Evolutionary conservation across 2,888 invertebrate species (phyloP).

Genomic region (Gastrophysa polygoni): DNA sequence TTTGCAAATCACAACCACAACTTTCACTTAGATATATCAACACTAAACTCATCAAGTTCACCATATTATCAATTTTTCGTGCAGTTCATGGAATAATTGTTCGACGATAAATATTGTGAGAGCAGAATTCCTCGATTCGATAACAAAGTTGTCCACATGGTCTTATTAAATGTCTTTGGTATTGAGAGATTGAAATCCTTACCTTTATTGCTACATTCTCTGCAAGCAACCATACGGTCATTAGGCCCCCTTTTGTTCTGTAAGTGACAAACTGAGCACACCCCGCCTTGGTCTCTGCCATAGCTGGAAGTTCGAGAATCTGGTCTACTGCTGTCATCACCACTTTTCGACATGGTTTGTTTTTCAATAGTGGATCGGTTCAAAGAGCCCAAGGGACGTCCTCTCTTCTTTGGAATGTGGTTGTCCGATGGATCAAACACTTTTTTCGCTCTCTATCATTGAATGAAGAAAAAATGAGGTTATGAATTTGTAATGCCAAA

Average conservation of each 20-base stretch:
- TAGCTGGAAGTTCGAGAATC: conserved; percentile 54
- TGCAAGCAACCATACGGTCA: conserved; percentile 70
- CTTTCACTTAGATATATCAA: too few relatives aligned
- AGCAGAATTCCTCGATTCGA: too few relatives aligned
- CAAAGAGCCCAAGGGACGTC: conserved; percentile 68
- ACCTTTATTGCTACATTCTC: conserved; percentile 76
- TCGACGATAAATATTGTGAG: too few relatives aligned
- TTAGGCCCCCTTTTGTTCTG: conserved; percentile 65
- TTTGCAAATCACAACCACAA: too few relatives aligned
- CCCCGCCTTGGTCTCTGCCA: conserved; percentile 61
- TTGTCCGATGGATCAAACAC: conserved; percentile 88
- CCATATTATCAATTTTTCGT: too few relatives aligned
- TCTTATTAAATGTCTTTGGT: too few relatives aligned
- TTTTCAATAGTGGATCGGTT: conserved; percentile 67
- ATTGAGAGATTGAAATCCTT: too few relatives aligned
- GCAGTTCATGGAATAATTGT: too few relatives aligned
- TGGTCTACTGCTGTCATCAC: conserved; percentile 49
- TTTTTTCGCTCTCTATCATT: conserved; percentile 73
- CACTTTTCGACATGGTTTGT: conserved; percentile 46
- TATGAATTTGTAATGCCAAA: background rate
- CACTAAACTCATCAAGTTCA: too few relatives aligned
- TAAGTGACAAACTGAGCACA: conserved; percentile 67
- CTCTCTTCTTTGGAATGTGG: conserved; percentile 75
- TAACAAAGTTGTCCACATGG: too few relatives aligned
- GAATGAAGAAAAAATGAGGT: background rate